Conservation (phyloP, 2,888 invertebrate genomes). For the Pachliopta kotzebuea region DNA sequence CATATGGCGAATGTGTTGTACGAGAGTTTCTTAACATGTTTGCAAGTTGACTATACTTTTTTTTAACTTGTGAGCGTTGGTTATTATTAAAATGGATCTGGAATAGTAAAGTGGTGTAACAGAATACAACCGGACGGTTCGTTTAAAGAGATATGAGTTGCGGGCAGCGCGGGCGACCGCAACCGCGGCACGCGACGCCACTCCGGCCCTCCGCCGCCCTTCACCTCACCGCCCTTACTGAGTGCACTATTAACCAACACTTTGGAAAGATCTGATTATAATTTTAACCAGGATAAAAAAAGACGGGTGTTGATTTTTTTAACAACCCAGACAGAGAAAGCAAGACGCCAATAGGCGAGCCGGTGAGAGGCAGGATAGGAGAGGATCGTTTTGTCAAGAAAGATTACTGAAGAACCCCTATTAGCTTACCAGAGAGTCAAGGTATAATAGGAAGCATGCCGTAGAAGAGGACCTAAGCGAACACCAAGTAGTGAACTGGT, state of each 20-base stretch:
- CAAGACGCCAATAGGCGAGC: no score
- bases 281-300: background rate
- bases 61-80: background rate
- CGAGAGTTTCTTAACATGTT: no score
- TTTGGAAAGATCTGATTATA: background rate
- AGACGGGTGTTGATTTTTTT: no score
- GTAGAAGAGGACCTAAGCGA: no score
- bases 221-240: conserved; percentile 12
- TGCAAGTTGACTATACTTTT: background rate
- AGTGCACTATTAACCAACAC: conserved; percentile 17
- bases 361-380: no score
- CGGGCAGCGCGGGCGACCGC: conserved; percentile 45
- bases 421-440: no score
- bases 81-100: conserved; percentile 23
- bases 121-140: conserved; percentile 30
- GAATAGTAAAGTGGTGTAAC: conserved; percentile 19
- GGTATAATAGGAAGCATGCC: no score
- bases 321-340: no score
- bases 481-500: no score
- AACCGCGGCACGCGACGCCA: conserved; percentile 63
- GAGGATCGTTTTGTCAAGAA: no score
- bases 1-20: background rate
- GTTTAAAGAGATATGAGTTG: conserved; percentile 32
- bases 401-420: no score
- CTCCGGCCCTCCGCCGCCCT: conserved; percentile 41